Percentiles rank a stretch among this genome's conserved stretches.
These are phyloP conservation scores for Pleuronectes platessa DNA, from an alignment of 2,113 vertebrate genomes.

Conservation along the genomic window DNA sequence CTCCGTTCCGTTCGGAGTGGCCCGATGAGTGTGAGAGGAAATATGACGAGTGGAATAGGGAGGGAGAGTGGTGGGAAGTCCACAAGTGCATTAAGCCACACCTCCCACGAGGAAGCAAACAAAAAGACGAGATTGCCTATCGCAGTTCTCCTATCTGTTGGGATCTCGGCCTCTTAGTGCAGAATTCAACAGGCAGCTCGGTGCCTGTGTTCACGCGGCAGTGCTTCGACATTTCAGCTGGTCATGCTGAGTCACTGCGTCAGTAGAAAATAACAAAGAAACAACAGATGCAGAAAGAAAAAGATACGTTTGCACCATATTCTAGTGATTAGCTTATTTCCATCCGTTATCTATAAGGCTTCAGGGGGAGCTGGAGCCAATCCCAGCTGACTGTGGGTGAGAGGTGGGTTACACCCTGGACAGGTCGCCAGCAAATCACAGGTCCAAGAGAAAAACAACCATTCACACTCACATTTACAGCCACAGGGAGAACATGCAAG, in stretches of 20 bases:
- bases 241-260: neutral
- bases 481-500: too few relatives aligned
- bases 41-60: conserved; percentile 15
- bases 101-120: conserved; percentile 21
- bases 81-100: conserved; percentile 32
- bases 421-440: too few relatives aligned
- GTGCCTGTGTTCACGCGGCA: neutral
- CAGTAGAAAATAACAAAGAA: neutral
- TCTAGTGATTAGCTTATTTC: too few relatives aligned
- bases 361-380: too few relatives aligned
- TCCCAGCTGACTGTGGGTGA: too few relatives aligned
- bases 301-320: too few relatives aligned
- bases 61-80: conserved; percentile 28
- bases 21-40: conserved; percentile 22
- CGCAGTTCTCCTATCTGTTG: conserved; percentile 42
- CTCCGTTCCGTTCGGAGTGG: conserved; percentile 24
- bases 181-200: conserved; percentile 34
- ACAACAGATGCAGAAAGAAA: too few relatives aligned
- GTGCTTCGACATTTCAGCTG: neutral
- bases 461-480: too few relatives aligned
- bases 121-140: conserved; percentile 25
- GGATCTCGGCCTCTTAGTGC: conserved; percentile 16
- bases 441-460: too few relatives aligned
- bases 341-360: too few relatives aligned
- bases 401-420: too few relatives aligned